Conservation (phyloP, 2,888 invertebrate species). For the Tineola bisselliella region DNA sequence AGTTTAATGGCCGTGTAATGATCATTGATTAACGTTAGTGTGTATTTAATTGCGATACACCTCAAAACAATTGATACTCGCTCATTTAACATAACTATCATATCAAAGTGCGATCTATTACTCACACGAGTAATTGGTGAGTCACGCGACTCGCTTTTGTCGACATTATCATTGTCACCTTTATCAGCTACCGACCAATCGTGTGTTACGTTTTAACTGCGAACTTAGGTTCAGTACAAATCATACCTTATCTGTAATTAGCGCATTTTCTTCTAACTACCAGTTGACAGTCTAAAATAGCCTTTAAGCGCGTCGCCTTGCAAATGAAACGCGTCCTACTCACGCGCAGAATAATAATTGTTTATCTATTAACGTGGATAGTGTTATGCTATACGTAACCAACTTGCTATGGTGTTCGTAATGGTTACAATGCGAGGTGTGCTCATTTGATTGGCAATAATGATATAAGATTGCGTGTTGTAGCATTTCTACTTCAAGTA, state of each 20-base stretch:
- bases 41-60: neutral
- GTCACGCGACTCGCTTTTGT: neutral
- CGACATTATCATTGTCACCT: neutral
- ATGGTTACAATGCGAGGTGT: neutral
- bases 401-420: neutral
- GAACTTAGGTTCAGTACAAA: too few relatives aligned
- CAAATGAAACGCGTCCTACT: neutral
- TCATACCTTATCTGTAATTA: too few relatives aligned
- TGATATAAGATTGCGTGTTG: neutral
- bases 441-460: neutral
- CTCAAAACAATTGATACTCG: too few relatives aligned
- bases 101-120: neutral
- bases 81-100: neutral
- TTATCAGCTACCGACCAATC: neutral
- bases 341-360: constrained; percentile 8
- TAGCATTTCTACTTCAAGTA: neutral
- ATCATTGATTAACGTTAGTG: neutral
- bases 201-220: neutral
- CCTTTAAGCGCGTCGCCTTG: neutral
- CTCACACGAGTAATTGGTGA: neutral
- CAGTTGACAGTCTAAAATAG: neutral
- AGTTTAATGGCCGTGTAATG: neutral
- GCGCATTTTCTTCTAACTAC: too few relatives aligned
- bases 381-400: neutral
- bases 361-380: neutral